Evolutionary conservation across 2,797 vertebrate genomes (phyloP).

Genomic region (Rhabdophis nuchalis): DNA sequence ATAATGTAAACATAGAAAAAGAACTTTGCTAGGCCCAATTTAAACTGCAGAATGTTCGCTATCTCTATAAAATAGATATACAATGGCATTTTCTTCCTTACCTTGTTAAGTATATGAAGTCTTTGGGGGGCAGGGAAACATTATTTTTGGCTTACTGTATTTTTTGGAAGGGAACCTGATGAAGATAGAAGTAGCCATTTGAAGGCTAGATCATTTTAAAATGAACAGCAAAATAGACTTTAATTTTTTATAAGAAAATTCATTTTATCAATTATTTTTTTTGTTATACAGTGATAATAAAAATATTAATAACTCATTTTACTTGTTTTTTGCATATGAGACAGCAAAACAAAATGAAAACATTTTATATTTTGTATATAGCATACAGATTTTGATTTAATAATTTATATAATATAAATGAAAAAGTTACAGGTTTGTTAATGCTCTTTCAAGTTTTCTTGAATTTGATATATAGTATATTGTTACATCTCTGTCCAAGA

Average conservation of each 20-base stretch:
- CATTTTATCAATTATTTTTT: background rate
- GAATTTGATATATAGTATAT: background rate
- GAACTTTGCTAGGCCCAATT: background rate
- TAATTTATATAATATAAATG: background rate
- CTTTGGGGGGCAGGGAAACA: background rate
- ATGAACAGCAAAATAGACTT: background rate
- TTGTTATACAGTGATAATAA: background rate
- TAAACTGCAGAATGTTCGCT: background rate
- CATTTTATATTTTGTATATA: background rate
- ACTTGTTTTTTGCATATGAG: background rate
- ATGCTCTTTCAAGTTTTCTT: background rate
- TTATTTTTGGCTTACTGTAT: background rate
- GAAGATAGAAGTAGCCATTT: background rate
- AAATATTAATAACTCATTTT: background rate
- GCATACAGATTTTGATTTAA: background rate
- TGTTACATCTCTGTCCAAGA: background rate
- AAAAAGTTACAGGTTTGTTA: background rate
- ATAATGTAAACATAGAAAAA: fast-evolving
- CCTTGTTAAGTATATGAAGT: background rate
- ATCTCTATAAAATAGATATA: background rate
- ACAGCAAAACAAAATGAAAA: background rate
- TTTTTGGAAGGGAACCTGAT: background rate
- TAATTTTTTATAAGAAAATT: background rate
- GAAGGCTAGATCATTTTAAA: background rate
- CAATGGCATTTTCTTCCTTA: background rate